Percentiles rank a stretch among this genome's conserved stretches.
Conservation (phyloP, 2,888 invertebrate species). For the Lepidochrysops patricia region DNA sequence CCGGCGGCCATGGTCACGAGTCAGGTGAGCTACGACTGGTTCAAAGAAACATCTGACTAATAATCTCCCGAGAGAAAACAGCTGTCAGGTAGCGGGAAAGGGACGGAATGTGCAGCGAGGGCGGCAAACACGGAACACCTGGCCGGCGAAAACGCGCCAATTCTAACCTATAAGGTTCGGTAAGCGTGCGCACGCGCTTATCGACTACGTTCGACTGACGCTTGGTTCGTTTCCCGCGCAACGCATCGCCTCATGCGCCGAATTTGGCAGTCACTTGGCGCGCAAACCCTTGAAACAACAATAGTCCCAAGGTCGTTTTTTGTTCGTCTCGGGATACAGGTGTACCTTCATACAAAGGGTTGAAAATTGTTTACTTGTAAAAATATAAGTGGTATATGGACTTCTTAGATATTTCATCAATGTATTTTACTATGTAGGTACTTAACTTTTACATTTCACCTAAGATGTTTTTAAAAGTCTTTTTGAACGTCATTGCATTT, state of each 20-base stretch:
- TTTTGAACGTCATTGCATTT: no score
- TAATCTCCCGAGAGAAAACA: conserved; percentile 71
- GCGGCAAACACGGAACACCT: conserved; percentile 49
- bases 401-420: background rate
- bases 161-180: conserved; percentile 61
- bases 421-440: background rate
- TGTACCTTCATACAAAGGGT: conserved; percentile 49
- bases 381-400: conserved; percentile 17
- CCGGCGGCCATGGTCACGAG: conserved; percentile 58
- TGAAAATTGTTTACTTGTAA: conserved; percentile 30
- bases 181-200: conserved; percentile 51
- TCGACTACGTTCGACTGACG: conserved; percentile 39
- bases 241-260: conserved; percentile 52
- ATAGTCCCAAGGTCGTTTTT: conserved; percentile 69
- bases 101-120: conserved; percentile 47
- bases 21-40: conserved; percentile 68
- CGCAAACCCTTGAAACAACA: conserved; percentile 54
- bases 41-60: conserved; percentile 72
- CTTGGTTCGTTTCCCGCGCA: conserved; percentile 34
- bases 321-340: conserved; percentile 57
- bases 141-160: conserved; percentile 65
- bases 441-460: no score
- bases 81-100: conserved; percentile 62
- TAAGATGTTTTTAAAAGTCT: no score
- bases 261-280: conserved; percentile 70